Percentiles rank a stretch among this genome's conserved stretches.
phyloP scores from a whole-genome alignment of 1,140 invertebrate species.

The Leptopilina clavipes region DNA sequence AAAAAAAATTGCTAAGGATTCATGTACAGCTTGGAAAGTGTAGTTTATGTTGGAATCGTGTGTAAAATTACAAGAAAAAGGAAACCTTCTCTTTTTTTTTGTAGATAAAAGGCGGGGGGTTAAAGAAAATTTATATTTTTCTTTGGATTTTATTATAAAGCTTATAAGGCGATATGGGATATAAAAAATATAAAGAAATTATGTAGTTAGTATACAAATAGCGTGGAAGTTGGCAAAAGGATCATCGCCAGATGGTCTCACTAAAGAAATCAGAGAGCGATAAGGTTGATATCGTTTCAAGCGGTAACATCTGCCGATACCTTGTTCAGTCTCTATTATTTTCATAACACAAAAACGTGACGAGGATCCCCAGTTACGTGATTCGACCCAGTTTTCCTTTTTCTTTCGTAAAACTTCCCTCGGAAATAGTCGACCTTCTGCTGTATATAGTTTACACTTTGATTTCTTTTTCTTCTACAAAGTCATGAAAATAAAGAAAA shows the following conservation, averaged over 20 bases:
- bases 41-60: not conserved
- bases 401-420: not conserved
- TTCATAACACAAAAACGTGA: slow-evolving; percentile 38
- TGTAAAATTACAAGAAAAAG: slow-evolving; percentile 16
- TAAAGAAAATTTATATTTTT: not conserved
- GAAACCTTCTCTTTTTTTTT: not conserved
- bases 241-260: slow-evolving; percentile 42
- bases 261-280: slow-evolving; percentile 40
- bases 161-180: not conserved
- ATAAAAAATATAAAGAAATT: slow-evolving; percentile 9
- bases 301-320: slow-evolving; percentile 45
- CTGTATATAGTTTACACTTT: too few relatives aligned
- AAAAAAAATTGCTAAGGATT: not conserved
- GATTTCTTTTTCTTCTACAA: too few relatives aligned
- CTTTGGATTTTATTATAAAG: not conserved
- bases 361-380: slow-evolving; percentile 31
- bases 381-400: not conserved
- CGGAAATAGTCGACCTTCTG: not conserved
- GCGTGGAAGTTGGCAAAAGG: slow-evolving; percentile 16
- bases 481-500: too few relatives aligned
- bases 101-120: not conserved
- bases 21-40: not conserved
- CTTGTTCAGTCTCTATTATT: slow-evolving; percentile 46
- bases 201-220: slow-evolving; percentile 23
- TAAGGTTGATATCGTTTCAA: slow-evolving; percentile 48